Evolutionary conservation across 2,797 vertebrate genomes (phyloP), one percentile per base, ranked within the genome.

Genomic region (Ptychadena robeensis): DNA sequence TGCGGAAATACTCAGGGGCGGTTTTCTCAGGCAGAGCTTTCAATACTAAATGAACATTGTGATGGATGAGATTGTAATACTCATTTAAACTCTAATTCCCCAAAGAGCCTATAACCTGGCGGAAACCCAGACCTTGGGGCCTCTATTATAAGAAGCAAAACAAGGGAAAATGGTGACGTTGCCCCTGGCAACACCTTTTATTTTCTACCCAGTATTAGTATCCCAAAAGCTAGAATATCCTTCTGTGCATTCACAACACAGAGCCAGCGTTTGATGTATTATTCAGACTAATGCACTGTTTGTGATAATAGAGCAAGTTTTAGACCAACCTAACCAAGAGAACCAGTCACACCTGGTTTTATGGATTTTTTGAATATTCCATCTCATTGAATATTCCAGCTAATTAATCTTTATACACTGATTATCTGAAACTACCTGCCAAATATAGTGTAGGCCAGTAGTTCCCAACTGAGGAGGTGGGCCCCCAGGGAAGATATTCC

Each of bases 41-140:
- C 59, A 61, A 61, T 61, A 28, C 59, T 61, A 61, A 61, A 61
- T 61, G 59, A 61, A 61, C 59, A 61, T 61, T 61, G n/a, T 61
- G 59, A 61, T 25, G 59, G 59, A 61, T 61, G 59, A 61, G 59
- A 27, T 61, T 61, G 59, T 61, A 61, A 61, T 61, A 61, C 59
- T 61, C 59, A 61, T 61, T 61, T 61, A 61, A 61, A 61, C 59
- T 61, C 9, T 61, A 61, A 61, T 61, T 61, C 59, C 59, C 59
- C 59, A 61, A 25, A 61, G 59, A 61, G 59, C n/a, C 59, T 28
- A 14, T 9, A 61, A 28, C 59, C 57, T 61, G 25, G 59, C 59
- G 28, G 59, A 11, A 25, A 61, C 44, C 44, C 18, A 53, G 44
- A 53, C 44, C 44, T 53, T 3, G 15, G 15, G 44, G 44, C 18